Percentiles rank a stretch among this genome's conserved stretches.
phyloP scores from a whole-genome alignment of 2,113 vertebrate genomes.

The Corythaixoides concolor region DNA sequence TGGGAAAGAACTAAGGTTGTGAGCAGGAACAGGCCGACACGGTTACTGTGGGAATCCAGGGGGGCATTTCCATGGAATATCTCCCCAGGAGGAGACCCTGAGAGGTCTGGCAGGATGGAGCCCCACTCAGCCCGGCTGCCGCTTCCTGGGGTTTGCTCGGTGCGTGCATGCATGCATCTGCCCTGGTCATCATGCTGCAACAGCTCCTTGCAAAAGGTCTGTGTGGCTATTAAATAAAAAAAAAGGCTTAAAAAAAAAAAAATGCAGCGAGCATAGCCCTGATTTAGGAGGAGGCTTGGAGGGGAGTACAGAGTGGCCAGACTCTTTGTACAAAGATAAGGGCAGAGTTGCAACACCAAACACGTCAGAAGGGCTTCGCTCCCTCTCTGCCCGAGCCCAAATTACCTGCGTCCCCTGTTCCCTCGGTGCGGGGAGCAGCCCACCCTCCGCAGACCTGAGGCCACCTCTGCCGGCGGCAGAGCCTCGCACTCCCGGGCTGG shows the following conservation, averaged over 20 bases:
- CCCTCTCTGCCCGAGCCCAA: neutral
- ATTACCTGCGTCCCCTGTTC: rapidly evolving
- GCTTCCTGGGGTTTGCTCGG: neutral
- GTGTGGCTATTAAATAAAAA: neutral
- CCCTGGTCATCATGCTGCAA: rapidly evolving
- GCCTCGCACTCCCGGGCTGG: rapidly evolving
- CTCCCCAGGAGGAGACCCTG: neutral
- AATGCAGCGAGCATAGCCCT: neutral
- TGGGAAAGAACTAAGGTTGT: neutral
- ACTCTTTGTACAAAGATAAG: slow-evolving; percentile 10
- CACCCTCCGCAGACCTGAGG: neutral
- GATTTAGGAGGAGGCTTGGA: neutral
- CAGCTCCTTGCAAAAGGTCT: neutral
- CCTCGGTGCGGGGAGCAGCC: neutral
- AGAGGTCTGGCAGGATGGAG: neutral
- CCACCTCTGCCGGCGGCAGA: neutral
- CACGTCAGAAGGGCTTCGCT: neutral
- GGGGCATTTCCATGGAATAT: neutral
- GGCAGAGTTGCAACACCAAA: slow-evolving; percentile 9
- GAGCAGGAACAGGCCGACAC: neutral
- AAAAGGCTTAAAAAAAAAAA: neutral
- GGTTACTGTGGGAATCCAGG: neutral
- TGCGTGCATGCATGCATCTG: rapidly evolving
- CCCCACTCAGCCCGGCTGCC: neutral
- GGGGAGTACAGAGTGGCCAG: neutral